Conservation (phyloP, 2,888 invertebrate species). For the Geotrupes spiniger region DNA sequence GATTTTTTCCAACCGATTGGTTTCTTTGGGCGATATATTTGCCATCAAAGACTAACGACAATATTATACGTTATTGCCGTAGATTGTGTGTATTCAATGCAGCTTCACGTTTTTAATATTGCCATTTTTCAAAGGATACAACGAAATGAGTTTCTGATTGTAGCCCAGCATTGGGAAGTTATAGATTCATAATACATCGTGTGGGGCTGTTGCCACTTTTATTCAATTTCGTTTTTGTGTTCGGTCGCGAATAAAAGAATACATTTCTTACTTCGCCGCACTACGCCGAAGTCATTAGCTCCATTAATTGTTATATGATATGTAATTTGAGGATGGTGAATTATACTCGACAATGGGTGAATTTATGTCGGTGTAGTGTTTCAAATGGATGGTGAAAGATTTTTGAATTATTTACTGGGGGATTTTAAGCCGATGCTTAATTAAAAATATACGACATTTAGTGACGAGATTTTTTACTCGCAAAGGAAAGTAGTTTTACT, state of each 20-base stretch:
- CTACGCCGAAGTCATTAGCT: neutral
- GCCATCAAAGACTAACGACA: too few relatives aligned
- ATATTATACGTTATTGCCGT: too few relatives aligned
- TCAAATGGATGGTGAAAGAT: neutral
- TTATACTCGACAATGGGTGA: neutral
- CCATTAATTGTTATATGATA: slow-evolving; percentile 4
- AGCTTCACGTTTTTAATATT: slow-evolving; percentile 15
- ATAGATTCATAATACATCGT: slow-evolving; percentile 16
- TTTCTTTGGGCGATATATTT: too few relatives aligned
- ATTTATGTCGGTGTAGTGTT: neutral
- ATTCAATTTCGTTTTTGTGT: neutral
- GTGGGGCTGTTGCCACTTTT: slow-evolving; percentile 8
- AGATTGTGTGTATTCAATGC: too few relatives aligned
- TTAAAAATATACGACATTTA: too few relatives aligned
- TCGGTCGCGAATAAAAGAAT: neutral
- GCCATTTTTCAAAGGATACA: slow-evolving; percentile 11
- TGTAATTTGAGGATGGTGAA: neutral
- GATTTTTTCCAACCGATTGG: too few relatives aligned
- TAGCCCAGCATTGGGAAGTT: slow-evolving; percentile 6
- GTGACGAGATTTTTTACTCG: too few relatives aligned
- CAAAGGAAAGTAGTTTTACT: too few relatives aligned
- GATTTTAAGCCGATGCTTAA: too few relatives aligned
- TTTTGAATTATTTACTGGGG: neutral
- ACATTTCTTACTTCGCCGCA: neutral
- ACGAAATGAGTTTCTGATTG: slow-evolving; percentile 22